These are phyloP conservation scores for Gambusia yucatana DNA, from an alignment of 2,797 vertebrate species.

Conservation along the genomic window DNA sequence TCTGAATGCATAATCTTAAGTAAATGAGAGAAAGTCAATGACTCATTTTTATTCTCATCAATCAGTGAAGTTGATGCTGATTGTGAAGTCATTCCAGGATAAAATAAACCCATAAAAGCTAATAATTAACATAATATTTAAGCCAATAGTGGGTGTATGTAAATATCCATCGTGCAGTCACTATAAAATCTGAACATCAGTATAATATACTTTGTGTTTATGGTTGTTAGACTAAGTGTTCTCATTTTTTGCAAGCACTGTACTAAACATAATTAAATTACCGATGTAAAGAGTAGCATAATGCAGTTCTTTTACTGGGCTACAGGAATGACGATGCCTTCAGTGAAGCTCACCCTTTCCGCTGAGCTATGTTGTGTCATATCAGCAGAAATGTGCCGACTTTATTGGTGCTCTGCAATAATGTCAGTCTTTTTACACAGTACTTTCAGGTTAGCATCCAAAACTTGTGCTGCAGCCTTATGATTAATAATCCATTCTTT, in stretches of 20 bases:
- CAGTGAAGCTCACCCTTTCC: neutral
- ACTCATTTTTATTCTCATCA: neutral
- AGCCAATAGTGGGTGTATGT: neutral
- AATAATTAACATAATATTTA: neutral
- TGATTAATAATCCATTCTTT: constrained; percentile 11
- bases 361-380: neutral
- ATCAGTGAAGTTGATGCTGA: neutral
- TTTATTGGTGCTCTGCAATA: constrained; percentile 37
- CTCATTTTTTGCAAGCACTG: constrained; percentile 1
- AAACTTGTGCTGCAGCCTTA: constrained; percentile 27
- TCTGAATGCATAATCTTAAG: neutral
- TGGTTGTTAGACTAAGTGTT: neutral
- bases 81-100: neutral
- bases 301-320: neutral
- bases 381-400: constrained; percentile 16
- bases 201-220: neutral
- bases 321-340: constrained; percentile 6
- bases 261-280: constrained; percentile 15
- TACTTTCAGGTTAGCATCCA: constrained; percentile 38
- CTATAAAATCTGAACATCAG: neutral
- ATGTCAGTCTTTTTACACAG: constrained; percentile 36
- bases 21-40: neutral
- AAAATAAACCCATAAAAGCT: neutral
- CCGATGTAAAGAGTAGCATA: constrained; percentile 2
- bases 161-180: neutral